phyloP scores from a whole-genome alignment of 2,888 invertebrate genomes.

The Lissocephala sabroskyi region DNA sequence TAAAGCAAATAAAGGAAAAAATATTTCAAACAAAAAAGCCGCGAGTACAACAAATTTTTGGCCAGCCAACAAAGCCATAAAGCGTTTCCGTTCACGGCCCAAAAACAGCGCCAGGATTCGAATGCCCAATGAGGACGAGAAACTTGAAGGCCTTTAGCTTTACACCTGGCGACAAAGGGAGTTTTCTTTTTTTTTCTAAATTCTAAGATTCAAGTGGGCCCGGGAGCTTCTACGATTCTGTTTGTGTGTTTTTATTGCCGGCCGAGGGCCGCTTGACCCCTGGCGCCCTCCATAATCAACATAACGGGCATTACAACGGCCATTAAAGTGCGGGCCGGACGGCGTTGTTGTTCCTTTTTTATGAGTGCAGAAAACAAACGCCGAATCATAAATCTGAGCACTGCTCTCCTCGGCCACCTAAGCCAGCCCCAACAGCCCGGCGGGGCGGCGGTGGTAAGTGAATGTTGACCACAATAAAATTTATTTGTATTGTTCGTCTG shows the following conservation, averaged over 20 bases:
- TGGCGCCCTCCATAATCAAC: constrained; percentile 37
- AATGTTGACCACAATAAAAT: constrained; percentile 41
- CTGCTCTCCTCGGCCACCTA: too few relatives aligned
- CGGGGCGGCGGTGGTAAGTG: constrained; percentile 15
- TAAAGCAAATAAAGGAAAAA: too few relatives aligned
- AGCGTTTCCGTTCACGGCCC: too few relatives aligned
- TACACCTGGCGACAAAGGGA: too few relatives aligned
- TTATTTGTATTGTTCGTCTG: constrained; percentile 35
- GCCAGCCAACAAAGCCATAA: too few relatives aligned
- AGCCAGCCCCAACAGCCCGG: constrained; percentile 15
- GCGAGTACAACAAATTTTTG: too few relatives aligned
- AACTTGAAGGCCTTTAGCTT: too few relatives aligned
- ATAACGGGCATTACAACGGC: constrained; percentile 39
- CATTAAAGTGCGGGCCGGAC: constrained; percentile 26
- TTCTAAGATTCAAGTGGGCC: neutral
- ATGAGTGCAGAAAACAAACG: constrained; percentile 11
- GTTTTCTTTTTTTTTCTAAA: too few relatives aligned
- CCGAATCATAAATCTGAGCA: constrained; percentile 40
- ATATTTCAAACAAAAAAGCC: too few relatives aligned
- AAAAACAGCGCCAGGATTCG: too few relatives aligned
- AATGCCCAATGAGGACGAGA: too few relatives aligned
- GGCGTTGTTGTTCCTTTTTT: neutral
- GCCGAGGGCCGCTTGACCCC: too few relatives aligned
- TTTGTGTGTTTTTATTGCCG: constrained; percentile 3
- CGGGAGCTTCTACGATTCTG: constrained; percentile 9